phyloP scores from a whole-genome alignment of 2,888 invertebrate genomes.

The Ypsolopha sequella region DNA sequence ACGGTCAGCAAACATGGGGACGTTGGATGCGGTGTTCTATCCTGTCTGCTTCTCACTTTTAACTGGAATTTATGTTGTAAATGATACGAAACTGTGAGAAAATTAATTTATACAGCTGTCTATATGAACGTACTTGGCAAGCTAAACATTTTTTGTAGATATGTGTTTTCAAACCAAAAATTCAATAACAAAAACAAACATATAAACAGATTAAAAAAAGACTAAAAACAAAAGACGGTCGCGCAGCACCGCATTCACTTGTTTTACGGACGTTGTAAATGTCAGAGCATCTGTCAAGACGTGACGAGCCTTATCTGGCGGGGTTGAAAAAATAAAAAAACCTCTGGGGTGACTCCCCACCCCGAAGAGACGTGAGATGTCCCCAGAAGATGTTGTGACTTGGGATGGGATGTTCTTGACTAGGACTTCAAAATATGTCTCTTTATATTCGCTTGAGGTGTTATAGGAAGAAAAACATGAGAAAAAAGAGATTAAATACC shows the following conservation, averaged over 20 bases:
- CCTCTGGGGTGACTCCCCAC: constrained; percentile 36
- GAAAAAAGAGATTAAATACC: no score
- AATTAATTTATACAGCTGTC: no score
- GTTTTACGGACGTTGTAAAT: constrained; percentile 45
- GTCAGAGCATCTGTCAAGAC: constrained; percentile 59
- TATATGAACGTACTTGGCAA: no score
- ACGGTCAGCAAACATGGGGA: constrained; percentile 45
- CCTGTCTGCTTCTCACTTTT: no score
- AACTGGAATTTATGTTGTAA: background rate
- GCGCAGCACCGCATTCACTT: constrained; percentile 26
- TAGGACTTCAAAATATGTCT: no score
- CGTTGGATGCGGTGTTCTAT: background rate
- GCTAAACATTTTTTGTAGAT: background rate
- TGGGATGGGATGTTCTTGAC: no score
- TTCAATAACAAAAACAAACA: background rate
- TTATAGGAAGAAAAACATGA: no score
- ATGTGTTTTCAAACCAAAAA: background rate
- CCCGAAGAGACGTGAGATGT: constrained; percentile 20
- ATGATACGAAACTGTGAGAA: background rate
- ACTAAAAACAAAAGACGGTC: constrained; percentile 1
- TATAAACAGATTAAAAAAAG: background rate
- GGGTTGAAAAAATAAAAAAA: constrained; percentile 28
- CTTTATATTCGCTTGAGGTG: no score
- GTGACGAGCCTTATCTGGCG: constrained; percentile 60
- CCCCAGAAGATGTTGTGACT: no score